phyloP scores from a whole-genome alignment of 2,888 invertebrate species.

The Orchesella flavescens region DNA sequence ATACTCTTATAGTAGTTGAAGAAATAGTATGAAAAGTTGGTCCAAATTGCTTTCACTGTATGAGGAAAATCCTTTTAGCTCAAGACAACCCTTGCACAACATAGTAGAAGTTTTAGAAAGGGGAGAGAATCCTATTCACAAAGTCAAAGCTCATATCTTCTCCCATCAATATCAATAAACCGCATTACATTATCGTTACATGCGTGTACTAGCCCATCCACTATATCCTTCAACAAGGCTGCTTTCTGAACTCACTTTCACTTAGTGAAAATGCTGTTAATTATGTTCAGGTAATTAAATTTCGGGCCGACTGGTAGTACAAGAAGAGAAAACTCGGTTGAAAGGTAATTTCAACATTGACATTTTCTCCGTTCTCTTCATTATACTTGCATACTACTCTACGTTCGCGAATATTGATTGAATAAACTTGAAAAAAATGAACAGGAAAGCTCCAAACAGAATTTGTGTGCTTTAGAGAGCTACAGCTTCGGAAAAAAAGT shows the following conservation, averaged over 20 bases:
- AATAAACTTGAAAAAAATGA: too few species aligned
- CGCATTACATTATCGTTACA: conserved; percentile 30
- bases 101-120: not conserved
- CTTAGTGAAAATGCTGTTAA: conserved; percentile 28
- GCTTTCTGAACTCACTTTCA: not conserved
- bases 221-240: not conserved
- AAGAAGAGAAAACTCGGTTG: not conserved
- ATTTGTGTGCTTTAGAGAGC: too few species aligned
- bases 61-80: conserved; percentile 24
- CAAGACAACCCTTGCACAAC: conserved; percentile 5
- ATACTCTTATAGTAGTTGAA: too few species aligned
- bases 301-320: not conserved
- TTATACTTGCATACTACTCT: too few species aligned
- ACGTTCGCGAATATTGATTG: too few species aligned
- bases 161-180: conserved; percentile 45
- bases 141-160: not conserved
- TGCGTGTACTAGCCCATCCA: too few species aligned
- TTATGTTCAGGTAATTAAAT: conserved; percentile 13
- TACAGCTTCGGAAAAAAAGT: too few species aligned
- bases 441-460: too few species aligned
- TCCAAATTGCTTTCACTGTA: not conserved
- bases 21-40: too few species aligned
- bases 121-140: conserved; percentile 3
- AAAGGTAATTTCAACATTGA: not conserved
- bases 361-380: not conserved